Evolutionary conservation across 1,140 invertebrate species (phyloP), one percentile per base, ranked within the genome.

Genomic region (Hylyphantes graminicola): DNA sequence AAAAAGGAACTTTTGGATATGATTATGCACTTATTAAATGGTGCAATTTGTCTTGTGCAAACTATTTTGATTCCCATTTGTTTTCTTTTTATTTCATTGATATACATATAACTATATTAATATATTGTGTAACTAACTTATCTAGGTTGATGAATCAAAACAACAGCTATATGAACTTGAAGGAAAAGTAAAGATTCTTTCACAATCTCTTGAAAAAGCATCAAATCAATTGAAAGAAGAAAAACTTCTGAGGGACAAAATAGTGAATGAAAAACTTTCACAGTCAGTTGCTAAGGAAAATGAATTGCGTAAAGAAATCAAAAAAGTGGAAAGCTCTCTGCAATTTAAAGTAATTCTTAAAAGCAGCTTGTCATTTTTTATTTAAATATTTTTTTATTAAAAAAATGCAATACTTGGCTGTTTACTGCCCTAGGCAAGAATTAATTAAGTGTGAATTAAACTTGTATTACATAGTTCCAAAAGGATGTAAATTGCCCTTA

Each of bases 141-240:
- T 67, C 55, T 59, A 85, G 82, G 11, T 50, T 10, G 73, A 85
- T 6, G 21, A 51, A 5, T 7, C 11, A 13, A 76, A 53, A 51
- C 64, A 77, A 51, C 53, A 68, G 17, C 82, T 76, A 15, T 85
- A 85, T 85, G 82, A 76, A 61, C 48, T 77, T 15, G 82, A 85
- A 85, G 82, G 82, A 11, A 85, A 61, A 70, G n/a, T 85, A 12
- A 85, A 76, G 63, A 65, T 85, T 13, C 17, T 85, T 7, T 59
- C n/a, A 53, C 57, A 77, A 1, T 51, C 73, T 19, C 13, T 77
- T 50, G 74, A 59, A 51, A 77, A 67, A 53, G 0, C 55, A 51
- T n/a, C 8, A 51, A 76, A 70, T 76, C 73, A 77, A 51, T 54
- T 85, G 9, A 57, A 21, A 8, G 65, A 85, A n/a, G 82, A 85